Evolutionary conservation across 2,888 invertebrate genomes (phyloP).

Genomic region (Mylabris sibirica): DNA sequence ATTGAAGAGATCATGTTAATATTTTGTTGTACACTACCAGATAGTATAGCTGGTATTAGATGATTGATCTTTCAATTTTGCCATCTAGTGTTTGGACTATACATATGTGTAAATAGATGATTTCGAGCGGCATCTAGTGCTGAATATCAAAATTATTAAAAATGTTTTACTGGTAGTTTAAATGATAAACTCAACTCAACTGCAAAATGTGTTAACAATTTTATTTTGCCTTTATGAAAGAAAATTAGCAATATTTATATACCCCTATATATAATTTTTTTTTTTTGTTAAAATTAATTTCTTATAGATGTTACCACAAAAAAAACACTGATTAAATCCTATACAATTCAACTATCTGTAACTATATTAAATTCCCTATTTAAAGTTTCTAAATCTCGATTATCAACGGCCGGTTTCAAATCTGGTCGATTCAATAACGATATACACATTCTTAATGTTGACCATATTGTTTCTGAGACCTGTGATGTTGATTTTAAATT

Average conservation of each 20-base stretch:
- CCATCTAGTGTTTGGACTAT: too few species aligned
- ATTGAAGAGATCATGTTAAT: too few species aligned
- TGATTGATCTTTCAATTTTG: too few species aligned
- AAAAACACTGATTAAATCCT: constrained; percentile 27
- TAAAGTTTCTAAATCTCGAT: constrained; percentile 68
- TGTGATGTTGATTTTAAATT: constrained; percentile 61
- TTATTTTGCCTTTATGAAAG: constrained; percentile 1
- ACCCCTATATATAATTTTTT: neutral
- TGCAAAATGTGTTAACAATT: neutral
- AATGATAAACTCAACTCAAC: neutral
- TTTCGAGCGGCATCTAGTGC: too few species aligned
- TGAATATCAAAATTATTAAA: too few species aligned
- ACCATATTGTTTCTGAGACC: constrained; percentile 95
- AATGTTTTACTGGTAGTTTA: neutral
- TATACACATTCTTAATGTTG: constrained; percentile 86
- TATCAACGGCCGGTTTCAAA: constrained; percentile 68
- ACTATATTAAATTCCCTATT: constrained; percentile 71
- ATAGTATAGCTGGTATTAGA: too few species aligned
- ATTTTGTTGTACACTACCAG: too few species aligned
- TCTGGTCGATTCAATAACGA: constrained; percentile 79
- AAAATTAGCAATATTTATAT: constrained; percentile 4
- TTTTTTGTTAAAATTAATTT: neutral
- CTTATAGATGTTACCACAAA: neutral
- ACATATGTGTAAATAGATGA: too few species aligned
- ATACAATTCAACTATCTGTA: constrained; percentile 53